These are phyloP conservation scores for Phortica okadai DNA, from an alignment of 2,888 invertebrate genomes.

Conservation along the genomic window DNA sequence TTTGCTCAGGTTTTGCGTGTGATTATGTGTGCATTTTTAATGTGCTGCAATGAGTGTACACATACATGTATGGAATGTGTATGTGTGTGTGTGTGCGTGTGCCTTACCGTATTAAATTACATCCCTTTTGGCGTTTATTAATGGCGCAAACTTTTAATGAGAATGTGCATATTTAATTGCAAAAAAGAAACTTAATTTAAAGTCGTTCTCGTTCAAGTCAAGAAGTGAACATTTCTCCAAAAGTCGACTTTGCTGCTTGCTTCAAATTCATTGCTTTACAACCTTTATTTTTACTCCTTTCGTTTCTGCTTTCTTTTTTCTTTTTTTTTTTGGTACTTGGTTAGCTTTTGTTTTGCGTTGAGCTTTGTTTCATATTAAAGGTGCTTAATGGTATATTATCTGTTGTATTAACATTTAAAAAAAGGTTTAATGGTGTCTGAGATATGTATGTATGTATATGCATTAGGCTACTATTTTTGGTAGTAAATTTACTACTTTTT, in stretches of 20 bases:
- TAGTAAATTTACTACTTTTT: no score
- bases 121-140: slow-evolving; percentile 70
- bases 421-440: neutral
- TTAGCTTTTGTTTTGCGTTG: neutral
- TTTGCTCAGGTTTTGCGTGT: slow-evolving; percentile 44
- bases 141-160: slow-evolving; percentile 70
- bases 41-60: slow-evolving; percentile 51
- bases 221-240: neutral
- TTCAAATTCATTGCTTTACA: neutral
- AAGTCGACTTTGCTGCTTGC: neutral
- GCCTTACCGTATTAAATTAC: slow-evolving; percentile 69
- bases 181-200: slow-evolving; percentile 35
- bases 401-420: slow-evolving; percentile 2
- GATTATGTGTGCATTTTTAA: slow-evolving; percentile 58
- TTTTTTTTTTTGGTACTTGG: neutral
- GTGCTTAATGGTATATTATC: neutral
- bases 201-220: slow-evolving; percentile 12
- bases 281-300: no score
- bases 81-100: slow-evolving; percentile 54
- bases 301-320: neutral
- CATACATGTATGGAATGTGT: slow-evolving; percentile 37
- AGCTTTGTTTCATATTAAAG: neutral
- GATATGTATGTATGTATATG: slow-evolving; percentile 6
- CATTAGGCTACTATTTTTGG: neutral
- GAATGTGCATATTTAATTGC: slow-evolving; percentile 70